phyloP scores from a whole-genome alignment of 2,888 invertebrate species.

The Nezara viridula region DNA sequence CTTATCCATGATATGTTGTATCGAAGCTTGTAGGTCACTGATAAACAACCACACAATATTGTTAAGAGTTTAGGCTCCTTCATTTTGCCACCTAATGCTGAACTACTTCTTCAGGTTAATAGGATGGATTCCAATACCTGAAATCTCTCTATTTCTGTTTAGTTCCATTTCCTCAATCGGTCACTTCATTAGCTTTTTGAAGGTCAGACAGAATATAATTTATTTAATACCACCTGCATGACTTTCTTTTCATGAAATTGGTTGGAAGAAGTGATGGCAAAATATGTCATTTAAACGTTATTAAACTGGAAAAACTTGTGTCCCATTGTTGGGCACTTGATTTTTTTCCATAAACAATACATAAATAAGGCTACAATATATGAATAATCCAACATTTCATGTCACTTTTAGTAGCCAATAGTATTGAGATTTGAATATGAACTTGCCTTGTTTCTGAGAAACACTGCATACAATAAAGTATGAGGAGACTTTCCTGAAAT shows the following conservation, averaged over 20 bases:
- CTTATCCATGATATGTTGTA: background rate
- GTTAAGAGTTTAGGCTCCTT: background rate
- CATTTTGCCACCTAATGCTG: background rate
- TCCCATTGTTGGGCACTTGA: background rate
- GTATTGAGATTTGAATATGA: no score
- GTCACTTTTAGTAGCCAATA: no score
- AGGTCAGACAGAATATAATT: background rate
- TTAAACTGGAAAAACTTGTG: background rate
- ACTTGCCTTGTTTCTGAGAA: no score
- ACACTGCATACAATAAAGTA: no score
- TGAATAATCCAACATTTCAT: no score
- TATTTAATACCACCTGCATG: no score
- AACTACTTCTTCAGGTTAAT: no score
- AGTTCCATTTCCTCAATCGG: background rate
- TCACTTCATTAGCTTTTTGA: background rate
- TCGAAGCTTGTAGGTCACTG: background rate
- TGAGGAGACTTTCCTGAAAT: no score
- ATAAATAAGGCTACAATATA: no score
- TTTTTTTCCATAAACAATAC: no score
- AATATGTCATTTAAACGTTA: background rate
- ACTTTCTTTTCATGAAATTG: background rate
- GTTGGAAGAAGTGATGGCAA: background rate
- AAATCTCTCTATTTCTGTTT: background rate
- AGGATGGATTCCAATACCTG: background rate
- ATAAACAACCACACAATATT: background rate